Evolutionary conservation across 2,888 invertebrate species (phyloP).

Genomic region (Dasysyrphus tricinctus): DNA sequence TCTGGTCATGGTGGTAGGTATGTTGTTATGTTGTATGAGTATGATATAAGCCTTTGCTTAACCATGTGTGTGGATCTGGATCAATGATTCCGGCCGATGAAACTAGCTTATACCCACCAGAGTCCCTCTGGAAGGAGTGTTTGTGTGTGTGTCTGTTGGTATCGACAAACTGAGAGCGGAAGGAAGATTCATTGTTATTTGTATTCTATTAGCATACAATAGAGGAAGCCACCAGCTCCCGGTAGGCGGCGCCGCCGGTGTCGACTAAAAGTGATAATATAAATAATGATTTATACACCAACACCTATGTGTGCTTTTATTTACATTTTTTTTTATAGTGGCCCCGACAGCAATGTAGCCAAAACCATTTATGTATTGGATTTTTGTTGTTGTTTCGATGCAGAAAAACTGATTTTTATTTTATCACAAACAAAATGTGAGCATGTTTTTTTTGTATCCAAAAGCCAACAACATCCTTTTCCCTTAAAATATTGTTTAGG

Average conservation of each 20-base stretch:
- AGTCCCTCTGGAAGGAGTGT: not conserved
- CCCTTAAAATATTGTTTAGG: not conserved
- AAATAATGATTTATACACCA: conserved; percentile 57
- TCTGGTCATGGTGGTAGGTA: conserved; percentile 29
- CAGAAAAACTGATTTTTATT: conserved; percentile 36
- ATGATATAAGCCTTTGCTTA: conserved; percentile 18
- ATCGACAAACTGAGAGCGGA: conserved; percentile 55
- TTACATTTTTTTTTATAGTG: conserved; percentile 34
- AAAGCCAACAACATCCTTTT: conserved; percentile 8
- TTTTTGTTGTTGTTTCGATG: conserved; percentile 20
- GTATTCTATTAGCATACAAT: conserved; percentile 75
- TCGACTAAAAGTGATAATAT: conserved; percentile 56
- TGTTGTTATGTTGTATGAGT: conserved; percentile 13
- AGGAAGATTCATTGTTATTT: conserved; percentile 75
- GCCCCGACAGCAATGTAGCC: conserved; percentile 28
- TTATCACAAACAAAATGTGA: not conserved
- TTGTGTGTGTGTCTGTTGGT: conserved; percentile 2
- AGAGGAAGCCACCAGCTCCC: conserved; percentile 62
- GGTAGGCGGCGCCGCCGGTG: conserved; percentile 53
- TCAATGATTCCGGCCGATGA: conserved; percentile 28
- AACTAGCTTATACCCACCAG: conserved; percentile 2
- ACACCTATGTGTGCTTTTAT: not conserved
- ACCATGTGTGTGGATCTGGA: conserved; percentile 20
- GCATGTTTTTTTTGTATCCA: conserved; percentile 2
- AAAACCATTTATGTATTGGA: conserved; percentile 52